These are phyloP conservation scores for Protaetia brevitarsis DNA, from an alignment of 1,140 invertebrate species.

Conservation along the genomic window DNA sequence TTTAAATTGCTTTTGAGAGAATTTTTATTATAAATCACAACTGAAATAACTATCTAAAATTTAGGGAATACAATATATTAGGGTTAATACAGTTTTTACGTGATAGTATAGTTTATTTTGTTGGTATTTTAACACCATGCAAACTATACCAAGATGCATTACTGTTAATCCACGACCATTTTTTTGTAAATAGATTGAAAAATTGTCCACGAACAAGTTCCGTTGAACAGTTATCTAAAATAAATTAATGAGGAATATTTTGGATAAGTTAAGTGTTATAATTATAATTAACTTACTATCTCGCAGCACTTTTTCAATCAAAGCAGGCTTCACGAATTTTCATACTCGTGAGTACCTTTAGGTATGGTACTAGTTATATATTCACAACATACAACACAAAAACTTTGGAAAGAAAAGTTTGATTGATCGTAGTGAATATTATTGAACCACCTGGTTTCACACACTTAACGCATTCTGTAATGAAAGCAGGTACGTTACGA, in stretches of 20 bases:
- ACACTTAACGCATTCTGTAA: slow-evolving; percentile 67
- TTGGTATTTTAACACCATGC: no score
- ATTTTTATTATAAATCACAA: no score
- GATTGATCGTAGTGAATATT: slow-evolving; percentile 91
- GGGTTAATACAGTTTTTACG: no score
- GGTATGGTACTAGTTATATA: slow-evolving; percentile 69
- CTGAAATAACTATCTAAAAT: no score
- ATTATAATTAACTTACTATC: slow-evolving; percentile 59
- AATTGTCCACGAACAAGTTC: neutral
- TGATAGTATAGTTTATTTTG: no score
- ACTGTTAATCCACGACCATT: no score
- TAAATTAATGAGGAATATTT: neutral
- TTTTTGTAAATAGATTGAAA: no score
- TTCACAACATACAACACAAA: slow-evolving; percentile 75
- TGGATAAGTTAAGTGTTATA: neutral
- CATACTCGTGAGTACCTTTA: slow-evolving; percentile 83
- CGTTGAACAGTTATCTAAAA: neutral
- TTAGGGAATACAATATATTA: no score
- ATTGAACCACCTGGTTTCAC: slow-evolving; percentile 85
- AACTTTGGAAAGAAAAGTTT: slow-evolving; percentile 72
- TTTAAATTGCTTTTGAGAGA: no score
- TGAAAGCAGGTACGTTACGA: slow-evolving; percentile 68
- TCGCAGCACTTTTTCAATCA: slow-evolving; percentile 68
- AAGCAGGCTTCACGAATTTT: slow-evolving; percentile 72
- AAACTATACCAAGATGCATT: no score